These are phyloP conservation scores for Microplitis mediator DNA, from an alignment of 1,140 invertebrate species.

Conservation along the genomic window DNA sequence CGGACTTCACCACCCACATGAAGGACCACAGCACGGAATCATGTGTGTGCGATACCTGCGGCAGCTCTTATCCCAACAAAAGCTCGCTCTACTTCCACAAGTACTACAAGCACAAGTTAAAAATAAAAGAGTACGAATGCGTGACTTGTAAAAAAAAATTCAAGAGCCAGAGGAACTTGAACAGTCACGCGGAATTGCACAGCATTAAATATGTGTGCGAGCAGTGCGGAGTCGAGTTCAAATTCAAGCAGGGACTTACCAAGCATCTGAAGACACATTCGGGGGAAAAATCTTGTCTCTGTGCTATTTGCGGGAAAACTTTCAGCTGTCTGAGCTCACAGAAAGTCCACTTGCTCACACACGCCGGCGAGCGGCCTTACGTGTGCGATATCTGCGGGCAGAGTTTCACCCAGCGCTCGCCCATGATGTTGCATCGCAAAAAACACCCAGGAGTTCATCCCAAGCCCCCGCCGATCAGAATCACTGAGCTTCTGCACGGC, in stretches of 20 bases:
- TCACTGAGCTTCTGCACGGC: constrained; percentile 50
- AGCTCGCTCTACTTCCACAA: constrained; percentile 54
- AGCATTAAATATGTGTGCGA: constrained; percentile 65
- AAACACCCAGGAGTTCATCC: constrained; percentile 65
- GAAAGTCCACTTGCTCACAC: constrained; percentile 59
- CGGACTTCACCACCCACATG: constrained; percentile 60
- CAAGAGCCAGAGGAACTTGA: constrained; percentile 59
- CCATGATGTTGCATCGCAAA: constrained; percentile 59
- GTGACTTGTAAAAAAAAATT: constrained; percentile 58
- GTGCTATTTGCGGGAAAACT: constrained; percentile 66
- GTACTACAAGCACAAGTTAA: constrained; percentile 60
- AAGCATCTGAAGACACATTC: constrained; percentile 70
- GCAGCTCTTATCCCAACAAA: constrained; percentile 64
- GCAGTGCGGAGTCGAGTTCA: constrained; percentile 67
- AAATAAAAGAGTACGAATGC: constrained; percentile 60
- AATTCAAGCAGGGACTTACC: constrained; percentile 68
- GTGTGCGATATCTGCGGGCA: constrained; percentile 62
- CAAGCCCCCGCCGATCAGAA: constrained; percentile 51
- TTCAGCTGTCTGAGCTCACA: constrained; percentile 62
- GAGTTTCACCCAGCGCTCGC: constrained; percentile 60
- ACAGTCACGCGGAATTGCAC: constrained; percentile 56
- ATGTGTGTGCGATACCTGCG: constrained; percentile 64
- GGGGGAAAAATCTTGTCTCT: constrained; percentile 70
- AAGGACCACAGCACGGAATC: constrained; percentile 58
- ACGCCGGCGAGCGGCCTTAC: constrained; percentile 63